Percentiles rank a stretch among this genome's conserved stretches.
Conservation (phyloP, 2,113 vertebrate species). For the Aldabrachelys gigantea region DNA sequence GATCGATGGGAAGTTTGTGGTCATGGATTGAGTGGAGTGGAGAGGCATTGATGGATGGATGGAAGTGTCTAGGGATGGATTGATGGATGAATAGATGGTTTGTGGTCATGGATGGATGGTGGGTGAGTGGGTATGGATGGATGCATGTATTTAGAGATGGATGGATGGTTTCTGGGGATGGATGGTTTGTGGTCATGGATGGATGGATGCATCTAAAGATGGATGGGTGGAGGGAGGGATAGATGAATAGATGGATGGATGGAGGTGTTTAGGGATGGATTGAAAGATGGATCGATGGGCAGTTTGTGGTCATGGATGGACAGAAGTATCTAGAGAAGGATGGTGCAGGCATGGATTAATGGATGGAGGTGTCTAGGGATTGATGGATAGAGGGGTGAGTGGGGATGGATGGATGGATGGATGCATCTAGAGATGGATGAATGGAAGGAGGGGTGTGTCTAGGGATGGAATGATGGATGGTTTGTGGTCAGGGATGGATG, state of each 20-base stretch:
- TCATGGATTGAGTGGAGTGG: not conserved
- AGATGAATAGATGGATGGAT: too few relatives aligned
- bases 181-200: not conserved
- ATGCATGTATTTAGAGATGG: not conserved
- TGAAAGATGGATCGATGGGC: not conserved
- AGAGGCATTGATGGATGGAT: not conserved
- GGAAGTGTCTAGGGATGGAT: not conserved
- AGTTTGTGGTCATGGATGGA: not conserved
- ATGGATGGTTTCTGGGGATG: not conserved
- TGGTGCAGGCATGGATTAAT: not conserved
- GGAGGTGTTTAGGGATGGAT: too few relatives aligned
- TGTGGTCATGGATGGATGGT: not conserved
- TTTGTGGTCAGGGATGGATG: too few relatives aligned
- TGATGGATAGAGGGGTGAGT: not conserved
- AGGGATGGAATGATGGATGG: not conserved
- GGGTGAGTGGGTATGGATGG: not conserved
- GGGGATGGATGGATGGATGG: not conserved
- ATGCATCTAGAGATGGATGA: not conserved
- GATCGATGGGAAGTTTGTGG: not conserved
- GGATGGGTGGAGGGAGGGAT: not conserved
- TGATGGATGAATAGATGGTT: not conserved
- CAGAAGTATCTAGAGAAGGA: too few relatives aligned
- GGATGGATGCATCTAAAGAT: not conserved
- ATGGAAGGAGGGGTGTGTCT: not conserved
- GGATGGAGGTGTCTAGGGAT: too few relatives aligned